Percentiles rank a stretch among this genome's conserved stretches.
Evolutionary conservation across 1,140 invertebrate species (phyloP).

Genomic region (Saxidomus purpurata): DNA sequence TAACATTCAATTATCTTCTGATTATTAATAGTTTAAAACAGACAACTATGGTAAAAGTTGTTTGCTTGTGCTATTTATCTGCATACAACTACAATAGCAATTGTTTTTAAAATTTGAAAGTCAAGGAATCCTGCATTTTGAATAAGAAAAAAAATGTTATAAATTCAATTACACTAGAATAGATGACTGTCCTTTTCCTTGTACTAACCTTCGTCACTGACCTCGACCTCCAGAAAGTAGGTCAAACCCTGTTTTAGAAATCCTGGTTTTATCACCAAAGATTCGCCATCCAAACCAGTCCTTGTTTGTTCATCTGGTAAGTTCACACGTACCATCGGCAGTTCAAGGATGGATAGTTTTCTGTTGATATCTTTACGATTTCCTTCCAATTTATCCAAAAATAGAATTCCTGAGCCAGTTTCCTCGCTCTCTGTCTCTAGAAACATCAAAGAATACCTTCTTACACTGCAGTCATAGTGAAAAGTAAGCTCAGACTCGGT

Average conservation of each 20-base stretch:
- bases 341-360: neutral
- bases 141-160: no score
- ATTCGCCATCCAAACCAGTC: constrained; percentile 50
- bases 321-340: neutral
- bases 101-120: no score
- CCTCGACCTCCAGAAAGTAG: constrained; percentile 68
- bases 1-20: no score
- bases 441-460: neutral
- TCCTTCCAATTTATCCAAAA: constrained; percentile 36
- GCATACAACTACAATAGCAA: no score
- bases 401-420: neutral
- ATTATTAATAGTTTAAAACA: no score
- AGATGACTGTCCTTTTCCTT: neutral
- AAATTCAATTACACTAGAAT: no score
- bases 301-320: constrained; percentile 6
- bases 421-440: constrained; percentile 9
- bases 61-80: no score
- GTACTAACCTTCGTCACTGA: constrained; percentile 56
- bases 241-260: constrained; percentile 67
- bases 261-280: constrained; percentile 70
- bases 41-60: no score
- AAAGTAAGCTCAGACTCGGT: no score
- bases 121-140: no score
- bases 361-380: neutral
- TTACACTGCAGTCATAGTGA: no score